These are phyloP conservation scores for Drymonia ruficornis DNA, from an alignment of 2,888 invertebrate genomes.

Conservation along the genomic window DNA sequence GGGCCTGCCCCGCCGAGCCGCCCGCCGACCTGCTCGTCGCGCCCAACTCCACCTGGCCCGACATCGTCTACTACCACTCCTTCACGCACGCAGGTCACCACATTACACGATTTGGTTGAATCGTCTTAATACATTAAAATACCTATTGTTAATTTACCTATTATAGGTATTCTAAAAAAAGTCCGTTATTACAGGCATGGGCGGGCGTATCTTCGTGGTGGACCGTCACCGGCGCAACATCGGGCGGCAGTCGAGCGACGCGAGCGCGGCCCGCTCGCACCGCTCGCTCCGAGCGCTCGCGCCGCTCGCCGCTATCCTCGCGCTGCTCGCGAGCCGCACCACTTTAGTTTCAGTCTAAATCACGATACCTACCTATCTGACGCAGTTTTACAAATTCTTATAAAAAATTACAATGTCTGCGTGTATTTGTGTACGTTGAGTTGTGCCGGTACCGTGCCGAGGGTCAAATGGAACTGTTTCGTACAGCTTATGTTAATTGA, in stretches of 20 bases:
- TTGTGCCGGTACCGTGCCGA: too few species aligned
- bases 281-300: constrained; percentile 3
- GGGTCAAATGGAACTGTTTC: too few species aligned
- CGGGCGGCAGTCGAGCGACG: constrained; percentile 39
- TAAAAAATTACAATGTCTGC: too few species aligned
- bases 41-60: constrained; percentile 96
- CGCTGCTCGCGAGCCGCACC: constrained; percentile 1
- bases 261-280: constrained; percentile 8
- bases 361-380: not conserved
- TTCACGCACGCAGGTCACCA: constrained; percentile 92
- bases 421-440: too few species aligned
- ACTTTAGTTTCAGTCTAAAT: not conserved
- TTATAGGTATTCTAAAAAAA: too few species aligned
- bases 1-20: constrained; percentile 89
- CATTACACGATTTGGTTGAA: too few species aligned
- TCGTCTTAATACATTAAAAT: too few species aligned
- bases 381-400: not conserved
- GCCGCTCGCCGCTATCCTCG: constrained; percentile 1
- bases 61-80: constrained; percentile 96
- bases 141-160: too few species aligned
- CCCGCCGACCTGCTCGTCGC: constrained; percentile 91
- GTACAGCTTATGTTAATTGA: too few species aligned
- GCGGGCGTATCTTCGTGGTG: constrained; percentile 96
- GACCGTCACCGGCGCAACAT: constrained; percentile 87
- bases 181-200: constrained; percentile 86